These are phyloP conservation scores for Scalopus aquaticus DNA, from an alignment of 2,113 vertebrate genomes.

Conservation along the genomic window DNA sequence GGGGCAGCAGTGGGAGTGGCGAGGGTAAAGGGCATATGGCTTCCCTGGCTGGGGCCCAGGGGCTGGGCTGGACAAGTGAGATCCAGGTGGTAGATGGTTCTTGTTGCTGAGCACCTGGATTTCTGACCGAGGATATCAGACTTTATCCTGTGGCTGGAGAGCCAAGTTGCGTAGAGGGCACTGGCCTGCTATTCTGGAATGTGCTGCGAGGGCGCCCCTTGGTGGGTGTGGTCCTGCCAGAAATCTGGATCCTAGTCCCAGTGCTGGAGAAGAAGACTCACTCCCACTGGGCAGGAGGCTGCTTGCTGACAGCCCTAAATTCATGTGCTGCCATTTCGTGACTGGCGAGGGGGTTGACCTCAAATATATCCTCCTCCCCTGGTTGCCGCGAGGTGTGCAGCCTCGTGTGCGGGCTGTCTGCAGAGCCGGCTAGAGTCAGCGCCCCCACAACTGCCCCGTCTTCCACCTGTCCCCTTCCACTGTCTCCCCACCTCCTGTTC, in stretches of 20 bases:
- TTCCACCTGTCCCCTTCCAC: background rate
- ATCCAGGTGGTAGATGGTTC: no score
- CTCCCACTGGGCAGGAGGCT: no score
- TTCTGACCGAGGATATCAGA: background rate
- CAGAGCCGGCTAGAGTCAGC: background rate
- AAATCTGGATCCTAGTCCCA: background rate
- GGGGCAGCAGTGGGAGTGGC: no score
- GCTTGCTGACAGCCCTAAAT: background rate
- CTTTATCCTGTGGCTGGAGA: background rate
- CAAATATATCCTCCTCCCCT: accelerated
- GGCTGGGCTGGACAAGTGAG: accelerated
- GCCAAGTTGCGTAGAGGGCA: background rate
- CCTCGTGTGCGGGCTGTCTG: background rate
- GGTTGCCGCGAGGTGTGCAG: background rate
- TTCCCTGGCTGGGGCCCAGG: background rate
- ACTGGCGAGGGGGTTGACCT: background rate
- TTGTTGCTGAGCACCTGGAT: accelerated
- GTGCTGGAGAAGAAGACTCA: background rate
- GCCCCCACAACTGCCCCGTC: no score
- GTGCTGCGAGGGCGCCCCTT: background rate
- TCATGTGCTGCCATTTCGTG: background rate
- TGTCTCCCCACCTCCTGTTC: background rate
- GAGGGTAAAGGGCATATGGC: background rate
- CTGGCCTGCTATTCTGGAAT: background rate
- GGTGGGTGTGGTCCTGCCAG: background rate